Evolutionary conservation across 1,140 invertebrate genomes (phyloP), one percentile per base, ranked within the genome.

Genomic region (Melanaphis sacchari): DNA sequence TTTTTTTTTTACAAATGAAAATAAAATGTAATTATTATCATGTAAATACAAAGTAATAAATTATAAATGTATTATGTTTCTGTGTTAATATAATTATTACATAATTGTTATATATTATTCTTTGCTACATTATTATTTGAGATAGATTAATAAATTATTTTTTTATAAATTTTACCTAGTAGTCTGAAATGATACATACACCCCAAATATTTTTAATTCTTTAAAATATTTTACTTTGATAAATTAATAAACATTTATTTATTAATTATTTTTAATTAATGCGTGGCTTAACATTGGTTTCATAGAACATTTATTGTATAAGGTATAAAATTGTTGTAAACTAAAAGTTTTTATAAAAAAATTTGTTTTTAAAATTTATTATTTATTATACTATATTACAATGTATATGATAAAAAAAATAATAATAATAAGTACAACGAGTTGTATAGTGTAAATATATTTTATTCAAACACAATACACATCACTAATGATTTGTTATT

Each of bases 401-500:
- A 40, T 26, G 38, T 41, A 41, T 24, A 41, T 11, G 7, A 85
- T 18, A 85, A 40, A 85, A 82, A 84, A 85, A 85, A 84, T 24
- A n/a, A n/a, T n/a, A n/a, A n/a, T n/a, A n/a, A n/a, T 85, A 85
- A 85, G 9, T 40, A 3, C 22, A 41, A 85, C 22, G 40, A 40
- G 24, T 26, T 85, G 24, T 8, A 9, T 41, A 41, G 24, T n/a
- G 24, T 41, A 85, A 85, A 40, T 85, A 41, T 41, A 85, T 26
- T 40, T 9, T 9, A 85, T 26, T 24, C 82, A 41, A 85, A 43
- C 59, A 41, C 22, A 85, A 85, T 41, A 85, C 59, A 31, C 22
- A 85, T 31, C 41, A 40, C 82, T 85, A 85, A 85, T 85, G 82
- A 85, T 85, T 41, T 85, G 40, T 85, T 85, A 85, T 41, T 40